Evolutionary conservation across 2,888 invertebrate species (phyloP).

Genomic region (Cosmia pyralina): DNA sequence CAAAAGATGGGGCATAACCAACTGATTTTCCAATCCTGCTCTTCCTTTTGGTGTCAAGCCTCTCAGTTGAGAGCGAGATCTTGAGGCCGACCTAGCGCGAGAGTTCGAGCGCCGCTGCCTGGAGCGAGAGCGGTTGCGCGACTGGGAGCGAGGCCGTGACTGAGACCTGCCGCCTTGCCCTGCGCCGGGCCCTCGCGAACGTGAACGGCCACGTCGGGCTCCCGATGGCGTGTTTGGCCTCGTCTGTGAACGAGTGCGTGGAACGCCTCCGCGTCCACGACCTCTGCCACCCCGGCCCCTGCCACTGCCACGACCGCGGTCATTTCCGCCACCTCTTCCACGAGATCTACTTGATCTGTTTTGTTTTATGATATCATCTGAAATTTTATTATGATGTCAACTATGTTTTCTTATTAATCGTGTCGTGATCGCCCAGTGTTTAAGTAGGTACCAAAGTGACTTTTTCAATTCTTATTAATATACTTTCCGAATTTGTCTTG

Average conservation of each 20-base stretch:
- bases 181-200: slow-evolving; percentile 71
- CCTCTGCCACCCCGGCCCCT: slow-evolving; percentile 62
- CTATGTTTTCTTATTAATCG: neutral
- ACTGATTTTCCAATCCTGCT: slow-evolving; percentile 80
- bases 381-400: slow-evolving; percentile 1
- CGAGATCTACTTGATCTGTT: slow-evolving; percentile 81
- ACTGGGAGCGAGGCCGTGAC: slow-evolving; percentile 73
- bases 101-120: slow-evolving; percentile 76
- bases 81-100: slow-evolving; percentile 78
- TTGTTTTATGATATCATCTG: slow-evolving; percentile 86
- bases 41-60: slow-evolving; percentile 84
- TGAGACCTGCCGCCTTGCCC: slow-evolving; percentile 73
- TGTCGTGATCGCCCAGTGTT: too few species aligned
- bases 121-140: slow-evolving; percentile 73
- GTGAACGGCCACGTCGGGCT: slow-evolving; percentile 71
- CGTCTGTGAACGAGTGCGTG: slow-evolving; percentile 63
- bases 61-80: slow-evolving; percentile 81
- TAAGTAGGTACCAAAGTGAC: too few species aligned
- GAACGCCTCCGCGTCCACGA: slow-evolving; percentile 63
- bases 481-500: too few species aligned
- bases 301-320: slow-evolving; percentile 65
- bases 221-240: slow-evolving; percentile 55
- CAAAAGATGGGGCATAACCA: slow-evolving; percentile 77
- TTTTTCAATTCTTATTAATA: too few species aligned
- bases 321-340: slow-evolving; percentile 76